phyloP scores from a whole-genome alignment of 2,888 invertebrate genomes.

The Drosophila longiperda region DNA sequence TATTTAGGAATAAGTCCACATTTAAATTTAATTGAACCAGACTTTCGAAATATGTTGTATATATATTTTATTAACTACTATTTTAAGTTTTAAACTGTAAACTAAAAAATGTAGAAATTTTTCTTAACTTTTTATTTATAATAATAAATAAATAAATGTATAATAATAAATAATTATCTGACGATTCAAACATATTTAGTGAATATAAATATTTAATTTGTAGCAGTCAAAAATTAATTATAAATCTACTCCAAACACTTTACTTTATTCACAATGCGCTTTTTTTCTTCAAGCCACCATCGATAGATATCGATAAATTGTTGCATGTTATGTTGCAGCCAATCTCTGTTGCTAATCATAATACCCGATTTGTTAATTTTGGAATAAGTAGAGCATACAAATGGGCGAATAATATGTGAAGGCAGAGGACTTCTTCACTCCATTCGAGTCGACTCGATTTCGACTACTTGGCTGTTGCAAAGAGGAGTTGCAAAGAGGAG shows the following conservation, averaged over 20 bases:
- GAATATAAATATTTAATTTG: neutral
- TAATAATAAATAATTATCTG: too few relatives aligned
- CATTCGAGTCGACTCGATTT: slow-evolving; percentile 35
- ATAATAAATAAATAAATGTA: too few relatives aligned
- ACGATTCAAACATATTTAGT: neutral
- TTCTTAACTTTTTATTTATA: too few relatives aligned
- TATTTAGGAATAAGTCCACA: too few relatives aligned
- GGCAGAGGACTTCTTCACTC: slow-evolving; percentile 39
- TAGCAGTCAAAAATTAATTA: neutral
- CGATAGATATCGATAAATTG: neutral
- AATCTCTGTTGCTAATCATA: neutral
- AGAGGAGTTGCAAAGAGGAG: slow-evolving; percentile 20
- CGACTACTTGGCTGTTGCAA: slow-evolving; percentile 59
- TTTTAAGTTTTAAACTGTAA: neutral
- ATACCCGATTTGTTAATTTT: neutral
- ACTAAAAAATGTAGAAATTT: neutral
- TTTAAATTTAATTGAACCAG: neutral
- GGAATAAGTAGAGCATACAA: slow-evolving; percentile 20
- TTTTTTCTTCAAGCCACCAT: neutral
- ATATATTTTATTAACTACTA: too few relatives aligned
- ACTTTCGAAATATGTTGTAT: neutral
- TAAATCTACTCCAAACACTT: neutral
- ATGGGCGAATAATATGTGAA: slow-evolving; percentile 56
- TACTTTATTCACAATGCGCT: neutral
- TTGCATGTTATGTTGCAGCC: neutral